A percentile compares a stretch with the other conserved stretches of the same genome.
Conservation (phyloP, 2,113 vertebrate genomes). For the Protomyctophum bolini region DNA sequence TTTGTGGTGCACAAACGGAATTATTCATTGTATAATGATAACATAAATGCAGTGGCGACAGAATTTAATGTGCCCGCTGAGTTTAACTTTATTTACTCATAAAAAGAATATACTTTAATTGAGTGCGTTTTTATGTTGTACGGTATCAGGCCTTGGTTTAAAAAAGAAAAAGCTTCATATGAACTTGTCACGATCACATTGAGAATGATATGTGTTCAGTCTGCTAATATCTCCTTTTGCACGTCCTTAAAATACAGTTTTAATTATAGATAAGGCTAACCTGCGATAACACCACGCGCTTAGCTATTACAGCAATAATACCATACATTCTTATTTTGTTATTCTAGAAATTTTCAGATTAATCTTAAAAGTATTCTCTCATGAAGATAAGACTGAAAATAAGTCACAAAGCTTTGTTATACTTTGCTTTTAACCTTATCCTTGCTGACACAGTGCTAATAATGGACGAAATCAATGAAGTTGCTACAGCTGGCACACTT, state of each 20-base stretch:
- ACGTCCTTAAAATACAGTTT: slow-evolving; percentile 73
- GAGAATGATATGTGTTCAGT: slow-evolving; percentile 67
- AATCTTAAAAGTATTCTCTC: slow-evolving; percentile 45
- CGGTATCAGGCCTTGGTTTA: slow-evolving; percentile 19
- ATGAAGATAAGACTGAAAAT: slow-evolving; percentile 44
- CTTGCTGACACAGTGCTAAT: neutral
- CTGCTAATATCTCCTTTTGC: slow-evolving; percentile 72
- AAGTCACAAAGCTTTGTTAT: slow-evolving; percentile 33
- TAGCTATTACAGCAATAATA: slow-evolving; percentile 35
- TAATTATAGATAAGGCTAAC: slow-evolving; percentile 78
- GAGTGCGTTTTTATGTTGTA: slow-evolving; percentile 47
- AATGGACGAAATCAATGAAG: slow-evolving; percentile 3
- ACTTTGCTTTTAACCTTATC: slow-evolving; percentile 15
- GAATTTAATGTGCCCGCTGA: slow-evolving; percentile 67
- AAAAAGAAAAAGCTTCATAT: slow-evolving; percentile 62
- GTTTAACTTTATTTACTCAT: slow-evolving; percentile 78
- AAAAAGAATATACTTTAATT: slow-evolving; percentile 65
- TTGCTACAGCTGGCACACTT: neutral
- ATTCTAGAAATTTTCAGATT: slow-evolving; percentile 36
- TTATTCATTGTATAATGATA: slow-evolving; percentile 78
- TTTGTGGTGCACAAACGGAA: slow-evolving; percentile 68
- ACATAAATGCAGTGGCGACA: slow-evolving; percentile 75
- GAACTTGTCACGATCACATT: slow-evolving; percentile 51
- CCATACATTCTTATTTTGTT: slow-evolving; percentile 41
- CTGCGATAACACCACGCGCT: slow-evolving; percentile 53